Conservation (phyloP, 2,888 invertebrate species). For the Steinernema carpocapsae region DNA sequence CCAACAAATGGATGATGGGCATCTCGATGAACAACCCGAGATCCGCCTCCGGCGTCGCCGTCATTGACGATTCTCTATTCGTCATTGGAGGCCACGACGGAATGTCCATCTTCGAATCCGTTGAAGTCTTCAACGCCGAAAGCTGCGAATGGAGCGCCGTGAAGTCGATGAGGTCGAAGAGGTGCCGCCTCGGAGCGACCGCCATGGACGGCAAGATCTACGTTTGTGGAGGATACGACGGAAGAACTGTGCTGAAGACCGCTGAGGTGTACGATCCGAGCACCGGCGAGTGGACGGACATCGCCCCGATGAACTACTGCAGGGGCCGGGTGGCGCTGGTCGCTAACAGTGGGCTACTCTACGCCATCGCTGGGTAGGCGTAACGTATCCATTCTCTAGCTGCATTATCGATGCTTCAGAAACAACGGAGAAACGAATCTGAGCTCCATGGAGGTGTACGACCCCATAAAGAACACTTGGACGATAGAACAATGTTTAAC, state of each 20-base stretch:
- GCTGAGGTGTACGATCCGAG: conserved; percentile 74
- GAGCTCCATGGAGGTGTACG: conserved; percentile 82
- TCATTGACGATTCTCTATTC: conserved; percentile 71
- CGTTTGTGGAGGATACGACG: conserved; percentile 83
- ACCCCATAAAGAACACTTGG: conserved; percentile 72
- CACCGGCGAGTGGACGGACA: conserved; percentile 76
- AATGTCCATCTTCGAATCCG: conserved; percentile 75
- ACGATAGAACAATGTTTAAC: conserved; percentile 76
- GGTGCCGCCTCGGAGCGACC: conserved; percentile 84
- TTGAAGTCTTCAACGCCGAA: conserved; percentile 81
- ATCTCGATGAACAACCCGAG: conserved; percentile 71
- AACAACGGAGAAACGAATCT: conserved; percentile 78
- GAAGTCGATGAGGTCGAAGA: conserved; percentile 80
- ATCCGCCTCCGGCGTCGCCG: conserved; percentile 71
- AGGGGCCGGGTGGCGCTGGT: conserved; percentile 59
- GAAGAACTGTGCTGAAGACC: conserved; percentile 80
- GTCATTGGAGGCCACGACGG: conserved; percentile 84
- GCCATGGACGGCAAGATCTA: conserved; percentile 82
- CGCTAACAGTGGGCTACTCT: conserved; percentile 53
- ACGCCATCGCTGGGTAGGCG: conserved; percentile 63
- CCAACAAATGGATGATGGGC: conserved; percentile 68
- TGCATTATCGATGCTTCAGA: conserved; percentile 41
- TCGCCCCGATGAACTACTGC: conserved; percentile 83
- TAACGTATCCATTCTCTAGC: background rate
- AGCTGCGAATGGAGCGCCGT: conserved; percentile 79